Conservation (phyloP, 2,888 invertebrate species). For the Octonoba sinensis region DNA sequence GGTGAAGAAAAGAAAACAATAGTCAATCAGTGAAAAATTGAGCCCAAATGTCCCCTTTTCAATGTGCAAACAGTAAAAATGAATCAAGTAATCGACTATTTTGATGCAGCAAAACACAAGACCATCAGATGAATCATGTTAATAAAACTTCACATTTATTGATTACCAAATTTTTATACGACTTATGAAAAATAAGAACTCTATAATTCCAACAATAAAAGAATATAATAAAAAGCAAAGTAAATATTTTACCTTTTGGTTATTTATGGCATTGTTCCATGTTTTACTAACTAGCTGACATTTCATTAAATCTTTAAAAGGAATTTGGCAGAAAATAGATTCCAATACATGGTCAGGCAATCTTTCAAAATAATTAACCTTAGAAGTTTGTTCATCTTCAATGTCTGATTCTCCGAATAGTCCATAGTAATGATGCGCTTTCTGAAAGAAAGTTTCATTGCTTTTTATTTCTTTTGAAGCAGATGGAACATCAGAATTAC, state of each 20-base stretch:
- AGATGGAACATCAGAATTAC: not conserved
- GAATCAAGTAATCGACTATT: too few relatives aligned
- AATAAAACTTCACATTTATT: too few relatives aligned
- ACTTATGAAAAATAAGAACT: not conserved
- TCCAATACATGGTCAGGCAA: conserved; percentile 47
- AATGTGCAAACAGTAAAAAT: too few relatives aligned
- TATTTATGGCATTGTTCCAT: conserved; percentile 36
- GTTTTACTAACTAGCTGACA: conserved; percentile 17
- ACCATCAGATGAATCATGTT: too few relatives aligned
- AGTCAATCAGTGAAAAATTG: not conserved
- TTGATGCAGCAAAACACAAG: too few relatives aligned
- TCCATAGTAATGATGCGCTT: conserved; percentile 19
- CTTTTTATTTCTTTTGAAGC: not conserved
- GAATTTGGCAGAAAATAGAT: conserved; percentile 47
- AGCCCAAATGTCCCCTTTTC: not conserved
- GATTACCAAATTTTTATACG: too few relatives aligned
- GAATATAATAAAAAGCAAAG: not conserved
- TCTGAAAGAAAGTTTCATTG: conserved; percentile 12
- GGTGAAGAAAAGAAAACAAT: too few relatives aligned
- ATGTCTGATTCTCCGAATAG: conserved; percentile 1
- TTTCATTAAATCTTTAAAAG: conserved; percentile 29
- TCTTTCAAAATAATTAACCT: conserved; percentile 32
- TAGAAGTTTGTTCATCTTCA: not conserved
- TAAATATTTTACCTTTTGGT: conserved; percentile 19
- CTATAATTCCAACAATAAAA: not conserved